These are phyloP conservation scores for Vannuccia rotundouncinata DNA, from an alignment of 2,888 invertebrate species.

Conservation along the genomic window DNA sequence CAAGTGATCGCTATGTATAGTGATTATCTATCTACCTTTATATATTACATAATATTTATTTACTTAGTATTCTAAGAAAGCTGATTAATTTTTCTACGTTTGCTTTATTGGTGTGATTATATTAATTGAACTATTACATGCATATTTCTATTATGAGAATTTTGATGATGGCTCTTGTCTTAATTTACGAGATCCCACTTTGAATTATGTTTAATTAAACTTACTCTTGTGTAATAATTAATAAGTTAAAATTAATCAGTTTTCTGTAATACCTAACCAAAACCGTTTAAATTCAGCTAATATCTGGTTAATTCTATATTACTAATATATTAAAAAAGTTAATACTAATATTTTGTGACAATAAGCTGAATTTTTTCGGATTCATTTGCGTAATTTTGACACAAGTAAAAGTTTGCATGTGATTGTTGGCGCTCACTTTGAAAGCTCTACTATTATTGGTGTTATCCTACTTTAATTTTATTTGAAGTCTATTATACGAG, in stretches of 20 bases:
- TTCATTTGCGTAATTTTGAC: neutral
- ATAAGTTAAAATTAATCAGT: neutral
- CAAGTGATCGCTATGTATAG: slow-evolving; percentile 19
- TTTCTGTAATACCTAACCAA: neutral
- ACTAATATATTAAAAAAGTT: neutral
- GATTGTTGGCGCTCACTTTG: slow-evolving; percentile 19
- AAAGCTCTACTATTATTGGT: slow-evolving; percentile 25
- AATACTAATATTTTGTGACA: neutral
- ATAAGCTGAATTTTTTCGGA: slow-evolving; percentile 21
- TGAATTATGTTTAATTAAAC: no score
- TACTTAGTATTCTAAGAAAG: neutral
- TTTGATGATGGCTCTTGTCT: no score
- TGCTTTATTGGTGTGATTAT: slow-evolving; percentile 20
- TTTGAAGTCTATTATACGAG: neutral
- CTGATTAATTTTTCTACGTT: slow-evolving; percentile 1
- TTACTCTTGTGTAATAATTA: neutral
- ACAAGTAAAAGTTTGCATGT: slow-evolving; percentile 3
- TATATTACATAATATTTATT: neutral
- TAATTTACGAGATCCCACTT: no score
- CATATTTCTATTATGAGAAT: no score
- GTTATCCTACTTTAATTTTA: neutral
- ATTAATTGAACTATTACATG: slow-evolving; percentile 3
- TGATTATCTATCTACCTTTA: slow-evolving; percentile 1
- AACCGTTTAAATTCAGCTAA: slow-evolving; percentile 17
- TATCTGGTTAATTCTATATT: neutral